A percentile compares a stretch with the other conserved stretches of the same genome.
Evolutionary conservation across 2,888 invertebrate species (phyloP).

Genomic region (Pyrrhia umbra): DNA sequence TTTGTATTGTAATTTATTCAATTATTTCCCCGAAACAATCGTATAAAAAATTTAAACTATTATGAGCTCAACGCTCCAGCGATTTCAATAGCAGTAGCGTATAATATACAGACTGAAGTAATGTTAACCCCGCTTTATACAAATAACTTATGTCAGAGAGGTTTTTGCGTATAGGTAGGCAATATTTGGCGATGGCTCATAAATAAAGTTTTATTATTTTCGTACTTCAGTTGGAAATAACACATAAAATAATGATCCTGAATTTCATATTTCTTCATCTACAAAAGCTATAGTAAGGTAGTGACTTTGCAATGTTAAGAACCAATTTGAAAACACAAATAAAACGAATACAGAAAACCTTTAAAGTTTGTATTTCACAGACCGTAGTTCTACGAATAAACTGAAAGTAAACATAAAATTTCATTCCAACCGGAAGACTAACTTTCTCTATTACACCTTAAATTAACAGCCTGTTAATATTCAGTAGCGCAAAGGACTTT

Average conservation of each 20-base stretch:
- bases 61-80: conserved; percentile 28
- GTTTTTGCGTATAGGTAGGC: conserved; percentile 11
- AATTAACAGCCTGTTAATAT: conserved; percentile 58
- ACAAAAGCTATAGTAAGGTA: no score
- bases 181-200: not conserved
- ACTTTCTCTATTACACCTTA: conserved; percentile 52
- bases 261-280: no score
- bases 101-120: conserved; percentile 21
- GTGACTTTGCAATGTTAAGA: not conserved
- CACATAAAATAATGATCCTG: no score
- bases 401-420: conserved; percentile 51
- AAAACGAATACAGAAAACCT: not conserved
- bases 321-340: not conserved
- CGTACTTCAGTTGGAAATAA: not conserved
- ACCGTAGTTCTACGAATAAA: conserved; percentile 14
- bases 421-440: conserved; percentile 44
- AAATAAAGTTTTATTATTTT: not conserved
- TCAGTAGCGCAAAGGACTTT: conserved; percentile 38
- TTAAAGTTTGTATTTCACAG: conserved; percentile 25
- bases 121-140: conserved; percentile 10
- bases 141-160: conserved; percentile 13
- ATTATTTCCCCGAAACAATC: conserved; percentile 19
- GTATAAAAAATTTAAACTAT: conserved; percentile 46
- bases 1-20: conserved; percentile 33
- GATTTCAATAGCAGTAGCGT: conserved; percentile 31